Base-by-base conservation (phyloP, 2,797 vertebrate genomes). In the Lindbergichthys nudifrons region DNA sequence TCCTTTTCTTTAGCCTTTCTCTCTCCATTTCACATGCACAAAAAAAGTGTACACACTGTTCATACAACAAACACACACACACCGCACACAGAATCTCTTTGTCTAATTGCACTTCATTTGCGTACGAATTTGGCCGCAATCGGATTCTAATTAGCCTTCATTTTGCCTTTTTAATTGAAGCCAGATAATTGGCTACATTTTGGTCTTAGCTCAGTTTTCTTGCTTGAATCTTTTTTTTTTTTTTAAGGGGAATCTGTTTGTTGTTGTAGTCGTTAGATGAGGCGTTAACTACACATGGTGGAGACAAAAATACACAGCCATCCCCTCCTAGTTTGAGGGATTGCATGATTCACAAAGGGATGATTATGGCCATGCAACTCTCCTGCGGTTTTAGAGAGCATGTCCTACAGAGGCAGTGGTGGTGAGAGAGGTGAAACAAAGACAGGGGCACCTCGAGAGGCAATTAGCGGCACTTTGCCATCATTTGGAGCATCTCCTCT, bases 391-490 rank as follows among this genome's bases (percentile, higher is more conserved):
- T 54, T 14, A 83, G 68, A 68, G 64, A 71, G 65, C 48, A 47
- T 18, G 65, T 83, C 56, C 73, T 67, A 60, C 58, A 83, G 58
- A 75, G 23, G 76, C 71, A 68, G 65, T 5, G 53, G 19, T 60
- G 61, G 59, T 45, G 58, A 83, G 73, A 67, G 70, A 81, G 72
- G 76, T 67, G 72, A 77, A 80, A 67, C 76, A 65, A 87, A 86
- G 82, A 79, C 91, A 83, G 87, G 84, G 70, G 81, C 81, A 73
- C 66, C 73, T 79, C 46, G 30, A 89, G 82, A 87, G 87, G 82
- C 80, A 88, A 90, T 91, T 88, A 90, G 81, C 56, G 11, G 70
- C 87, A 78, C 83, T 89, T 84, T 72, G 73, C 75, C 75, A 64
- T 89, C 75, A 64, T 88, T 73, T 84, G 75, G 83, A 87, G 80